Base-by-base conservation (phyloP, 2,888 invertebrate genomes). In the Elegia similella region DNA sequence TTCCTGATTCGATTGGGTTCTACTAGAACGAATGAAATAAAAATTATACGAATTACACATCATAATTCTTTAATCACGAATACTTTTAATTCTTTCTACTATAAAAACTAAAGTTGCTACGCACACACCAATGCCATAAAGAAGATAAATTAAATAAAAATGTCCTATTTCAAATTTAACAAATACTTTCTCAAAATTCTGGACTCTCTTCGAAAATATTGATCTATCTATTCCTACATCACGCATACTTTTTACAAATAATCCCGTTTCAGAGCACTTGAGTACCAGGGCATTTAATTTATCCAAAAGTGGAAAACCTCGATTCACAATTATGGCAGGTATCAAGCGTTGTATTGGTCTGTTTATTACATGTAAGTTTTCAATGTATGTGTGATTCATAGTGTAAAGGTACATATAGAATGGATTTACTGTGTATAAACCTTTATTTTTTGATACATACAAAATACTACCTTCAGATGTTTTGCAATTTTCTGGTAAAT, bases 221-320 rank as follows among this genome's bases (percentile, higher is more conserved):
- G 34, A 17, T 50, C 6, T 15, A 15, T 50, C 8, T 30, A 34
- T 10, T 2, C 29, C 29, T 12, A 44, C n/a, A 42, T 54, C 32
- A 15, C 53, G 53, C 15, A 54, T 12, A 16, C 12, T 12, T 32
- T 42, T 43, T 7, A 54, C 8, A 6, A 54, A 54, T 54, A 54
- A 13, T 13, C 53, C 53, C 15, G 30, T 23, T 54, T 54, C 53
- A 3, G 43, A 43, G 10, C 43, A 12, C 29, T 43, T 54, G 0
- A 54, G 16, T 10, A 54, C 16, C 15, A 43, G 42, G 15, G 43
- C 10, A 43, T 54, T 54, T 10, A 54, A 43, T 16, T 43, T 42
- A 0, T 23, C 12, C 1, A 44, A 6, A 30, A 42, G n/a, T 43
- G 53, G 53, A 32, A 54, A 54, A 12, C 53, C 53, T 15, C 42